phyloP scores from a whole-genome alignment of 1,140 invertebrate genomes.

The Trissolcus basalis region DNA sequence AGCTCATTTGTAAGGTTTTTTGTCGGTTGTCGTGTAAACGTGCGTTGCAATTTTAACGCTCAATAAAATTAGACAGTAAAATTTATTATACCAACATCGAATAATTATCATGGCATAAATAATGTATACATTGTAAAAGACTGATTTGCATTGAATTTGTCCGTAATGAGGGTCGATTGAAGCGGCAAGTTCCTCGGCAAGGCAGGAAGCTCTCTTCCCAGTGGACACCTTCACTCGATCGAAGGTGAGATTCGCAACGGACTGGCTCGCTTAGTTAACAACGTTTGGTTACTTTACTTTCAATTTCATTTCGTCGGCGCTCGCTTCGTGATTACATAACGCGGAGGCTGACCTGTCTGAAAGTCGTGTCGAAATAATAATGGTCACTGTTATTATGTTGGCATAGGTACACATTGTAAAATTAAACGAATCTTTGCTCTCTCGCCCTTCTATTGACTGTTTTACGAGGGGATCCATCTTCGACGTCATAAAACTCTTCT shows the following conservation, averaged over 20 bases:
- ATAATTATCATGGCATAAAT: slow-evolving; percentile 22
- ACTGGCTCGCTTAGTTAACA: slow-evolving; percentile 60
- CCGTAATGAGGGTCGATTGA: slow-evolving; percentile 25
- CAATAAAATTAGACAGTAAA: slow-evolving; percentile 2
- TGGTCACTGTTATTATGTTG: slow-evolving; percentile 69
- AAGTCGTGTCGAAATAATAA: slow-evolving; percentile 72
- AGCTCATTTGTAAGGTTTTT: too few relatives aligned
- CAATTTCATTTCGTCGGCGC: slow-evolving; percentile 72
- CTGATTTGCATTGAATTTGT: slow-evolving; percentile 30
- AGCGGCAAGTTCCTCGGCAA: slow-evolving; percentile 47
- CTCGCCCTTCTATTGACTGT: slow-evolving; percentile 43
- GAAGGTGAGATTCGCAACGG: slow-evolving; percentile 54
- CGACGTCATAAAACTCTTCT: slow-evolving; percentile 43
- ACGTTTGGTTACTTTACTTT: slow-evolving; percentile 72
- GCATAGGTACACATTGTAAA: slow-evolving; percentile 56
- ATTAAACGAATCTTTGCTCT: slow-evolving; percentile 34
- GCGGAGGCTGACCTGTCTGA: slow-evolving; percentile 61
- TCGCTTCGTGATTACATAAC: slow-evolving; percentile 62
- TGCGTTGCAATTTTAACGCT: too few relatives aligned
- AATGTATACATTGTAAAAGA: slow-evolving; percentile 17
- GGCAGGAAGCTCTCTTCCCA: slow-evolving; percentile 59
- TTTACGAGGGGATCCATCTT: slow-evolving; percentile 36
- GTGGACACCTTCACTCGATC: slow-evolving; percentile 57
- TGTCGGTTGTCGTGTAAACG: too few relatives aligned
- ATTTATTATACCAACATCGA: neutral